Conservation (phyloP, 2,113 vertebrate species). For the Mirza zaza region DNA sequence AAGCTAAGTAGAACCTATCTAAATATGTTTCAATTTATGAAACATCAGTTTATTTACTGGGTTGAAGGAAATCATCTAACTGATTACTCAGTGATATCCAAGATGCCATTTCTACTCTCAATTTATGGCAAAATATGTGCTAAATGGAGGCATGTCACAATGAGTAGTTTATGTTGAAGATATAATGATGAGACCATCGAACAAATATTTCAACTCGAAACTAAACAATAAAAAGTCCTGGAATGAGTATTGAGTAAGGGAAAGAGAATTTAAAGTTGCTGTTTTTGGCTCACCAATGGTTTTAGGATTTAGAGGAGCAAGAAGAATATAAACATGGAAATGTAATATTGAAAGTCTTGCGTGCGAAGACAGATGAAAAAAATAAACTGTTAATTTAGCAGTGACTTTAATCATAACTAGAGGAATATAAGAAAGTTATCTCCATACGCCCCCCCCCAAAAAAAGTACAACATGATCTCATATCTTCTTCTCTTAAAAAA, state of each 20-base stretch:
- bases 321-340: neutral
- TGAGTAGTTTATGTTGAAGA: neutral
- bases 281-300: neutral
- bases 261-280: neutral
- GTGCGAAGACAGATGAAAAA: neutral
- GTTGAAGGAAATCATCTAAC: neutral
- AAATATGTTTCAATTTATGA: neutral
- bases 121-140: neutral
- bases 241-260: neutral
- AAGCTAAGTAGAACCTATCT: neutral
- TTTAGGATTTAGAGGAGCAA: neutral
- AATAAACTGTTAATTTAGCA: neutral
- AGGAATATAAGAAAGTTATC: neutral
- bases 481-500: neutral
- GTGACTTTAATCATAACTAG: neutral
- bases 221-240: neutral
- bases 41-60: neutral
- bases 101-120: neutral
- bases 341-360: neutral
- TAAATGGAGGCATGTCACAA: neutral
- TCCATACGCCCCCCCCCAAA: neutral
- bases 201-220: neutral
- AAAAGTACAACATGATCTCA: neutral
- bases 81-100: neutral
- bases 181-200: neutral